Conservation (phyloP, 2,888 invertebrate species). For the Parnassius orleans region DNA sequence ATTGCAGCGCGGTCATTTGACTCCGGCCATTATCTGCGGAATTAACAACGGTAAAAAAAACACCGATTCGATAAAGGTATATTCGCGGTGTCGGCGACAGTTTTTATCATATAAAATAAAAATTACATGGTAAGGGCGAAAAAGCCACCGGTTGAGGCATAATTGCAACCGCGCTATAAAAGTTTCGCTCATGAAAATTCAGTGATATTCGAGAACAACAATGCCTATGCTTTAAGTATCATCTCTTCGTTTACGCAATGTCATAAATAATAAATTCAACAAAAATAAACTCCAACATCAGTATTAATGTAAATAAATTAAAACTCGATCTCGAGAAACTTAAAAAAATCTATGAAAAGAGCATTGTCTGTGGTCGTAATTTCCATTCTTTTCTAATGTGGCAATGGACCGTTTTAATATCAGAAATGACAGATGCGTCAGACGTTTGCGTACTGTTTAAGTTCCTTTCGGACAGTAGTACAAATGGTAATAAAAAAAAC, state of each 20-base stretch:
- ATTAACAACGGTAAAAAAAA: slow-evolving; percentile 74
- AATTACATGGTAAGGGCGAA: slow-evolving; percentile 59
- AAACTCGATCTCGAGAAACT: not conserved
- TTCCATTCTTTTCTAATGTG: slow-evolving; percentile 55
- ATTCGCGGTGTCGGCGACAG: slow-evolving; percentile 59
- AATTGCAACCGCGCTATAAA: slow-evolving; percentile 66
- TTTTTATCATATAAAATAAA: slow-evolving; percentile 69
- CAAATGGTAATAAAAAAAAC: slow-evolving; percentile 42
- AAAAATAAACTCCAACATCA: not conserved
- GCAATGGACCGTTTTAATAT: slow-evolving; percentile 66
- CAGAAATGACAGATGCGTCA: slow-evolving; percentile 77
- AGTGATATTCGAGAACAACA: slow-evolving; percentile 36
- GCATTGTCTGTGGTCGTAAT: slow-evolving; percentile 43
- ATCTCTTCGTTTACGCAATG: not conserved
- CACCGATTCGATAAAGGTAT: slow-evolving; percentile 71
- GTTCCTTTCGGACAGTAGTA: slow-evolving; percentile 40
- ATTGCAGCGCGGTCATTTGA: slow-evolving; percentile 73
- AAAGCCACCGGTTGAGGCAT: slow-evolving; percentile 42
- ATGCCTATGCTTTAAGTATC: not conserved
- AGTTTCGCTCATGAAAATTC: slow-evolving; percentile 75
- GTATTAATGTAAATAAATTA: not conserved
- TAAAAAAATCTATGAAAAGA: slow-evolving; percentile 46
- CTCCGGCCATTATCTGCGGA: slow-evolving; percentile 77
- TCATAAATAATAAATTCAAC: slow-evolving; percentile 8
- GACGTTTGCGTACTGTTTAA: slow-evolving; percentile 23